Evolutionary conservation across 2,888 invertebrate genomes (phyloP), one percentile per base, ranked within the genome.

Genomic region (Euclidia mi): DNA sequence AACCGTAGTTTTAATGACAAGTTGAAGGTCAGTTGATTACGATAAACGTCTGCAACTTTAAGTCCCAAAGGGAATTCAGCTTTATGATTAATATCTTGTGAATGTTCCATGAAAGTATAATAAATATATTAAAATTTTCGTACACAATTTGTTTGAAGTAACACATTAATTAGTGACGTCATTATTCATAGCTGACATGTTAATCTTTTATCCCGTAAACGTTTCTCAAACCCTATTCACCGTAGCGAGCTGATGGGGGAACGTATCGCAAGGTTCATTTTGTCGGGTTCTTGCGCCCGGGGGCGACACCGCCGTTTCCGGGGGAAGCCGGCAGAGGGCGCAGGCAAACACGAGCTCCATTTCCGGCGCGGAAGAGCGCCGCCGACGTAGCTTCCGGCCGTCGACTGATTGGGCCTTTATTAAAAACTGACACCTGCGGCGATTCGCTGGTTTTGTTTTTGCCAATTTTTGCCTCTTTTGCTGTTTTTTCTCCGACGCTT

Each of bases 391-490:
- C 88, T 75, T 92, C 92, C 92, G 92, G 87, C 84, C 78, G 81
- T 75, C 81, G 91, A 90, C 91, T 94, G 94, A 93, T 94, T 93
- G 93, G 90, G 82, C 80, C 89, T 91, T 92, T 94, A 94, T 94
- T 94, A 94, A 94, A 94, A 92, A 90, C 88, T 88, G 91, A 92
- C 92, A 93, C 94, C 93, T 92, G 89, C 82, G 92, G 93, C 92
- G 81, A 76, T 89, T 64, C 70, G 55, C 52, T 35, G 56, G 63
- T 55, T 76, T 72, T 71, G 68, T 74, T 77, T 68, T 74, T 63
- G 59, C 61, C 53, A 52, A 60, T 55, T 63, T 69, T 73, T 66
- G 63, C 58, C 55, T 65, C 18, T 44, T 51, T 51, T 25, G 25
- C 20, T 3, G 15, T 25, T 51, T 44, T n/a, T 35, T n/a, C 49